Base-by-base conservation (phyloP, 2,888 invertebrate genomes). In the Ochropacha duplaris region DNA sequence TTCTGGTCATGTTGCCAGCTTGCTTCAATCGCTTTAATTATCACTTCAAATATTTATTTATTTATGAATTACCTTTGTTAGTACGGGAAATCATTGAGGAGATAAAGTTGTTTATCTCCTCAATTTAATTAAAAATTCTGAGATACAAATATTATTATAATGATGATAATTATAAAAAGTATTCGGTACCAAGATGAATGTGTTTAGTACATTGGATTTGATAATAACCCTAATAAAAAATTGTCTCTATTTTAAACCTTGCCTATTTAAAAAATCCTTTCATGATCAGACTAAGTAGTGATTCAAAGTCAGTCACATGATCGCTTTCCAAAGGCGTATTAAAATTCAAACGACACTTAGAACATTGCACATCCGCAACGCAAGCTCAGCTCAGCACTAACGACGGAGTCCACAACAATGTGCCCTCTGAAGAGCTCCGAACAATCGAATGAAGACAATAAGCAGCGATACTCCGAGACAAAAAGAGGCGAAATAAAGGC, bases 371-470 rank as follows among this genome's bases (percentile, higher is more conserved):
- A 91, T 90, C 90, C 91, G 90, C 89, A 76, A n/a, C n/a, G n/a
- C n/a, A n/a, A n/a, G n/a, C n/a, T n/a, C n/a, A 87, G 86, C 87
- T 88, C 90, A 86, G 90, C 88, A 87, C 89, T 90, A 90, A 90
- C 91, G 88, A 90, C 88, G 83, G 77, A 79, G 85, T 89, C 90
- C 88, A 89, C 90, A 92, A 92, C 92, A 92, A 92, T 92, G 90
- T 90, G 88, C 92, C 91, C 90, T 91, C 87, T 89, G 91, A 91
- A 91, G 92, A 92, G 92, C 89, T 84, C 87, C 90, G 93, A 93
- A 93, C 93, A 93, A 93, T 93, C 93, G 93, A 93, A 93, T 93
- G 93, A 92, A 93, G 93, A 93, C 93, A 93, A 93, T 93, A 93
- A 93, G 91, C 92, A 92, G 91, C 93, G 93, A 93, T 93, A 93